phyloP scores from a whole-genome alignment of 2,797 vertebrate genomes.

The Chaetodon trifasciatus region DNA sequence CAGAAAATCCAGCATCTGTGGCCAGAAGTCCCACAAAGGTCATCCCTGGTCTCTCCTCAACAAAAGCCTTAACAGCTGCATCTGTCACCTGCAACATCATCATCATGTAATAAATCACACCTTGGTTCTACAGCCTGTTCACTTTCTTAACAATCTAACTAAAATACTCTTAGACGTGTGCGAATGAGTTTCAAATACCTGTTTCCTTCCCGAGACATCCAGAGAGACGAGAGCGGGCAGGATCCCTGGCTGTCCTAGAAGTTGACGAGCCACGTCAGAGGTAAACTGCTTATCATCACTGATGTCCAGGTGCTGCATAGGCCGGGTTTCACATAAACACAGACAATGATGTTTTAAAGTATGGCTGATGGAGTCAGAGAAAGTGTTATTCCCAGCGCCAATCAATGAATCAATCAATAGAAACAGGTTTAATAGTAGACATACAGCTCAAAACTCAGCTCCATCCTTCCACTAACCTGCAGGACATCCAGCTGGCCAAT shows the following conservation, averaged over 20 bases:
- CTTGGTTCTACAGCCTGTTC: background rate
- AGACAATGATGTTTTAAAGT: background rate
- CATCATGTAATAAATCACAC: background rate
- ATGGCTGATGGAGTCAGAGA: background rate
- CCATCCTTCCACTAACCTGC: conserved; percentile 69
- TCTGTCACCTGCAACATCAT: conserved; percentile 88
- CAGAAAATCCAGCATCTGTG: conserved; percentile 96
- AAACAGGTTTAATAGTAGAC: background rate
- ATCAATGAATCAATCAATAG: background rate
- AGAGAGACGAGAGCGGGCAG: conserved; percentile 93
- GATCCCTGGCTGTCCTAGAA: conserved; percentile 93
- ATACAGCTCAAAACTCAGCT: background rate
- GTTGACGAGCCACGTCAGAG: conserved; percentile 96
- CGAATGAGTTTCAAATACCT: conserved; percentile 74
- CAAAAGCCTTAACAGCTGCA: conserved; percentile 91
- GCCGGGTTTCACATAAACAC: conserved; percentile 58
- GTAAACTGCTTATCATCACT: conserved; percentile 99
- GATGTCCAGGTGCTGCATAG: conserved; percentile 94
- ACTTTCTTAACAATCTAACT: background rate
- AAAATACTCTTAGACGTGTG: background rate
- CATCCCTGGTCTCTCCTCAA: conserved; percentile 95
- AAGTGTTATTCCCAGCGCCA: background rate
- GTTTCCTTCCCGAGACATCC: conserved; percentile 97
- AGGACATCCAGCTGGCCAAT: conserved; percentile 78
- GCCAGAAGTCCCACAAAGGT: conserved; percentile 96